Conservation (phyloP, 2,797 vertebrate species). For the Petrocephalus schoutedeni region DNA sequence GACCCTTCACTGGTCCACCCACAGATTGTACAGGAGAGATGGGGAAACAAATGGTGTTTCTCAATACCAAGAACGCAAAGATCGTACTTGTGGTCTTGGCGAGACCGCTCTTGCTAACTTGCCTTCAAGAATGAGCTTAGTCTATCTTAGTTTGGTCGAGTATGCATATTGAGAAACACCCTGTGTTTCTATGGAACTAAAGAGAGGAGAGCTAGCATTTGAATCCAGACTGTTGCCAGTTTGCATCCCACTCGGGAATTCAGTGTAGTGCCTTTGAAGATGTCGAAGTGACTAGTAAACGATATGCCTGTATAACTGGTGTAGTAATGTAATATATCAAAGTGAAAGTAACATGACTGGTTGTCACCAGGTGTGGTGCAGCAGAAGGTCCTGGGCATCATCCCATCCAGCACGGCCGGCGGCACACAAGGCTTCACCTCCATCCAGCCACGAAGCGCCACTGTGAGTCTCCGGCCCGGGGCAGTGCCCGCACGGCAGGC, state of each 20-base stretch:
- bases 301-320: background rate
- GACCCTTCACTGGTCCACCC: background rate
- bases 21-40: background rate
- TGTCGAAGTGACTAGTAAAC: background rate
- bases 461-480: constrained; percentile 84
- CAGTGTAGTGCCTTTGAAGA: background rate
- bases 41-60: background rate
- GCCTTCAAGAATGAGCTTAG: background rate
- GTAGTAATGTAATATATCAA: background rate
- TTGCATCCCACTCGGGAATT: background rate
- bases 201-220: background rate
- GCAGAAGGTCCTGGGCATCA: constrained; percentile 91
- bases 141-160: background rate
- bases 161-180: background rate
- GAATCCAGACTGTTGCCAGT: background rate
- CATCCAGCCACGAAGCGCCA: constrained; percentile 88
- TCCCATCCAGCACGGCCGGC: constrained; percentile 82
- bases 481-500: constrained; percentile 71
- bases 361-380: constrained; percentile 76
- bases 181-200: background rate
- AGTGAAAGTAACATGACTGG: background rate
- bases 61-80: background rate
- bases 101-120: background rate
- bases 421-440: constrained; percentile 89
- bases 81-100: background rate